phyloP scores from a whole-genome alignment of 1,140 invertebrate genomes.

The Drosophila leontia region DNA sequence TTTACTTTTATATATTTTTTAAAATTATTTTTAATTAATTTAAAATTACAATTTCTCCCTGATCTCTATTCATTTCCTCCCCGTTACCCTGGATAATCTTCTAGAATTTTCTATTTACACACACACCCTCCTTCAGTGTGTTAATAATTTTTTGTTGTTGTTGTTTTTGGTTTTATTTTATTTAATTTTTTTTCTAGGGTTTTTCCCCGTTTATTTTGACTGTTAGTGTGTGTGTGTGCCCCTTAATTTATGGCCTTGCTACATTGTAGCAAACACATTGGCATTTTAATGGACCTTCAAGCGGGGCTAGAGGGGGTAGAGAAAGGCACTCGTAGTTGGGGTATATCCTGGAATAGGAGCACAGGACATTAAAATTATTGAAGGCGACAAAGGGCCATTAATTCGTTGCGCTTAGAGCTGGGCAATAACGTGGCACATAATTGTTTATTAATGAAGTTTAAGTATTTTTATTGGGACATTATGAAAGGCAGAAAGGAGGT shows the following conservation, averaged over 20 bases:
- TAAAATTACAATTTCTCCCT: background rate
- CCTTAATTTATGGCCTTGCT: conserved; percentile 70
- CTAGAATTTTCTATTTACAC: conserved; percentile 22
- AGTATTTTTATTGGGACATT: conserved; percentile 80
- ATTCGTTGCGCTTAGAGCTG: conserved; percentile 77
- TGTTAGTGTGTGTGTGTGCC: conserved; percentile 4
- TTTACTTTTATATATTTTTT: background rate
- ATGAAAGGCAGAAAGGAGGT: background rate
- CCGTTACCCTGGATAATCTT: background rate
- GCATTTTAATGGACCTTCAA: conserved; percentile 80
- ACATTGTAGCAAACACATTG: conserved; percentile 79
- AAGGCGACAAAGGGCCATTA: conserved; percentile 75
- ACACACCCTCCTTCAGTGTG: conserved; percentile 39
- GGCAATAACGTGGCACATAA: conserved; percentile 76
- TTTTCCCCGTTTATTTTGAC: conserved; percentile 58
- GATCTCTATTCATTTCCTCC: background rate
- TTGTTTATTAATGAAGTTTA: conserved; percentile 83
- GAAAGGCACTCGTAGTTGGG: conserved; percentile 15
- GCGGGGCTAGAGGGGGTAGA: conserved; percentile 40
- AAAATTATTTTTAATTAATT: background rate
- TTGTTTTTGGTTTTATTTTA: conserved; percentile 23
- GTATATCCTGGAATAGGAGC: conserved; percentile 5
- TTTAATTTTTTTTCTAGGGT: conserved; percentile 24
- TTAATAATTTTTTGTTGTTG: conserved; percentile 59
- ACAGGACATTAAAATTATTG: conserved; percentile 78